Conservation (phyloP, 2,797 vertebrate genomes). For the Pogoniulus pusillus region DNA sequence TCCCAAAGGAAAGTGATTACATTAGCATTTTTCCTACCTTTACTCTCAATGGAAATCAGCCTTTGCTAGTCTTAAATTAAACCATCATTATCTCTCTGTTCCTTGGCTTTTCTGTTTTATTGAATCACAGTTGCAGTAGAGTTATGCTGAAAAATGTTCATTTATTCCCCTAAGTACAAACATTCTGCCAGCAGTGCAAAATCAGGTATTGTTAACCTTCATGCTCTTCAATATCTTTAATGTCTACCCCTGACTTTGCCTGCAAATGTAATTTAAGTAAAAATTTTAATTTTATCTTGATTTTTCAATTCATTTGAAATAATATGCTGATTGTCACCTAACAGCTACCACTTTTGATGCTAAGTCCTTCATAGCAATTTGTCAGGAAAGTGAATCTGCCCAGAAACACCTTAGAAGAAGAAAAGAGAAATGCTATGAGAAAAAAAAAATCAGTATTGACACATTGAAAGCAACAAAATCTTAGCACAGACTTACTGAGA, state of each 20-base stretch:
- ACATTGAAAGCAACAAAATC: background rate
- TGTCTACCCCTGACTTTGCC: background rate
- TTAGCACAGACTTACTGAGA: background rate
- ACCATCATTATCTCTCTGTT: background rate
- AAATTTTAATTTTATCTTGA: conserved; percentile 32
- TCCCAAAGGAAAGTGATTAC: conserved; percentile 40
- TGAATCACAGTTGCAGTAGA: background rate
- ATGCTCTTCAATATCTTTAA: background rate
- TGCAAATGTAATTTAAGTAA: conserved; percentile 11
- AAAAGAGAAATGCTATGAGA: background rate
- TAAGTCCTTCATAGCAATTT: background rate
- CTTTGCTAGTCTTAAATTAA: conserved; percentile 9
- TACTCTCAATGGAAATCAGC: conserved; percentile 3
- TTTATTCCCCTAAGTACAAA: background rate
- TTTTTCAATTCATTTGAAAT: conserved; percentile 34
- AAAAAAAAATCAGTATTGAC: background rate
- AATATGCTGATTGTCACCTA: background rate
- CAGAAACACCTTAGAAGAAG: background rate
- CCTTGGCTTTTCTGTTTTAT: conserved; percentile 7
- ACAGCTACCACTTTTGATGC: background rate
- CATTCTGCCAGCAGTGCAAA: background rate
- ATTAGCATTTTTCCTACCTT: conserved; percentile 34
- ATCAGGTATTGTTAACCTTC: background rate
- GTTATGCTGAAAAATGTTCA: background rate
- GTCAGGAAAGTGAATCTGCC: background rate